Percentiles rank a stretch among this genome's conserved stretches.
These are phyloP conservation scores for Palythoa grandiflora DNA, from an alignment of 92 coral and sea anemone genomes.

Conservation along the genomic window DNA sequence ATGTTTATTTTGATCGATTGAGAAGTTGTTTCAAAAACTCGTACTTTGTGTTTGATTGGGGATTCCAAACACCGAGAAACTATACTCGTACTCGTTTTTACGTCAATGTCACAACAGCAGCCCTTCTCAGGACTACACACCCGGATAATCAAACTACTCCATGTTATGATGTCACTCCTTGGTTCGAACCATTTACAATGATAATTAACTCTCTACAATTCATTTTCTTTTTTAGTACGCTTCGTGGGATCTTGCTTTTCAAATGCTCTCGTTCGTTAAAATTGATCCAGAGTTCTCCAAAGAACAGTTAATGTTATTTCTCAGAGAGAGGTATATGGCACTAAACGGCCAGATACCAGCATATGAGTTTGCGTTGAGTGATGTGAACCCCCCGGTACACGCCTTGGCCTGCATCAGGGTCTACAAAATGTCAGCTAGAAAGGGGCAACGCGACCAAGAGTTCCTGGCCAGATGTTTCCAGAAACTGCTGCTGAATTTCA, in stretches of 20 bases:
- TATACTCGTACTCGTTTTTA: no score
- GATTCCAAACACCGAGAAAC: no score
- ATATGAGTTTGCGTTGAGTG: conserved; percentile 96
- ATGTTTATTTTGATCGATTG: no score
- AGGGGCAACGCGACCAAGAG: conserved; percentile 83
- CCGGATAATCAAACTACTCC: no score
- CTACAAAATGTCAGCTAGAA: conserved; percentile 93
- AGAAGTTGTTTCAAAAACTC: no score
- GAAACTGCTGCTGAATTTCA: conserved; percentile 91
- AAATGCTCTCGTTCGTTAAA: conserved; percentile 95
- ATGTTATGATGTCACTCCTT: no score
- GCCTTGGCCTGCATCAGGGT: conserved; percentile 91
- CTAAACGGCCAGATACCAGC: conserved; percentile 99
- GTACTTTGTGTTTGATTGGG: no score
- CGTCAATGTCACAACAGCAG: no score
- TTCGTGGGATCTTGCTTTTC: conserved; percentile 97
- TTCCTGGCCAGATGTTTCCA: conserved; percentile 95
- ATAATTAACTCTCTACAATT: no score
- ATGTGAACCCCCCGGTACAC: conserved; percentile 99
- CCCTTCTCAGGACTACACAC: no score
- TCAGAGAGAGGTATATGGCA: conserved; percentile 97
- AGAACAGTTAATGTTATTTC: conserved; percentile 83
- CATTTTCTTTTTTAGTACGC: conserved; percentile 73
- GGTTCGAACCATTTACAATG: no score
- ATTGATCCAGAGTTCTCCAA: conserved; percentile 97